Base-by-base conservation (phyloP, 1,140 invertebrate genomes). In the Heterodera schachtii region DNA sequence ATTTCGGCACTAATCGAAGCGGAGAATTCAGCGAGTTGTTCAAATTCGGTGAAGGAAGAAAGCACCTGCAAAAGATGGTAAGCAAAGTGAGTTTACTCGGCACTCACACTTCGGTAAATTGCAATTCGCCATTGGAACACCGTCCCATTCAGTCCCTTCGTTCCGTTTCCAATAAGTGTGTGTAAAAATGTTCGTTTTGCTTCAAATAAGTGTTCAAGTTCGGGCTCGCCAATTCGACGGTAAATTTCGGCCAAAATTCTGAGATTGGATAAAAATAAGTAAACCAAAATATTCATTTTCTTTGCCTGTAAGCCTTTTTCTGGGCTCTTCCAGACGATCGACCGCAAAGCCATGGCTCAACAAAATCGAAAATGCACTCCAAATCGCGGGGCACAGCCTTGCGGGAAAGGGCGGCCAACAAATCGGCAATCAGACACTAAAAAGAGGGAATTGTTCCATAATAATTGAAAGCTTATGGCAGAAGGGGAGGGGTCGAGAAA, bases 231-330 rank as follows among this genome's bases (percentile, higher is more conserved):
- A 67, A 83, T 84, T 67, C 82, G 67, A 9, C 21, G 75, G 64
- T 84, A 84, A 16, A 84, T 84, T 21, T 84, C 83, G 16, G 75
- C 75, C 13, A 84, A 67, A 49, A 84, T 57, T 74, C 82, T 83
- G 43, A 49, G 43, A 83, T 46, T 47, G 44, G 43, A 69, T 4
- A n/a, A 57, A 81, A 19, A 64, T 3, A 4, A 64, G 44, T 31
- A 31, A 31, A 31, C 31, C 31, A 31, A 31, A 31, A 43, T 44
- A 19, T 0, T 69, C 41, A 7, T 16, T 69, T 69, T 44, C 43
- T 41, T 43, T 43, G 75, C 82, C 82, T 83, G 76, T 84, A 84
- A 31, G 82, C 82, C 57, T 84, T 84, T 77, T 84, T 84, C 71
- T 84, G 82, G 13, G 77, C n/a, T 60, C 69, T 19, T 60, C 75